Conservation (phyloP, 2,888 invertebrate genomes). For the Diploptera punctata region DNA sequence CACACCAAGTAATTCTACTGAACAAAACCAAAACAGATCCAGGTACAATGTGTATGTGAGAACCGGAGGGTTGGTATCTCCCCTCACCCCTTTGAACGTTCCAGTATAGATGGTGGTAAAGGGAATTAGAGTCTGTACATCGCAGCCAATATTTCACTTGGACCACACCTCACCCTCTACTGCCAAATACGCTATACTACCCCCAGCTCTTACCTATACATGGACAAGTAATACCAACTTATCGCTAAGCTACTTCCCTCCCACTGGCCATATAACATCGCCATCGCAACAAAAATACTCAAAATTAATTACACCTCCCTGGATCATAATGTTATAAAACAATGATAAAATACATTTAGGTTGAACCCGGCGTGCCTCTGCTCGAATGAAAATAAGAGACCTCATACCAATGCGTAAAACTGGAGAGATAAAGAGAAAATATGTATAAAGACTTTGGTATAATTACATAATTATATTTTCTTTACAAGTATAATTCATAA, state of each 20-base stretch:
- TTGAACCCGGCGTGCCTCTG: not conserved
- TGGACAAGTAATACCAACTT: conserved; percentile 17
- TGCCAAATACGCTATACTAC: not conserved
- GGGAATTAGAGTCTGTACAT: conserved; percentile 29
- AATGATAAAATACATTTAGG: not conserved
- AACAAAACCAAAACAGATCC: conserved; percentile 33
- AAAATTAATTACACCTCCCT: not conserved
- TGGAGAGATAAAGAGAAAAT: no score
- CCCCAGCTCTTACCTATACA: not conserved
- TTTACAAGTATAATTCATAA: no score
- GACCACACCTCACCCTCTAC: not conserved
- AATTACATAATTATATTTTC: no score
- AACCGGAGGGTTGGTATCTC: not conserved
- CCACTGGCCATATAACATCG: not conserved
- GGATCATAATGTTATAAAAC: not conserved
- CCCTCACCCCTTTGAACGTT: not conserved
- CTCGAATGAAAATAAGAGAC: not conserved
- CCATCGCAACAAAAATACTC: not conserved
- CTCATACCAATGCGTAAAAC: not conserved
- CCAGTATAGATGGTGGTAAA: conserved; percentile 18
- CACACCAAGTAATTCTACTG: not conserved
- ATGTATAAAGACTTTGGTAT: no score
- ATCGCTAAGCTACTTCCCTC: conserved; percentile 12
- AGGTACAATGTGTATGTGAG: conserved; percentile 24
- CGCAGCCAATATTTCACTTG: conserved; percentile 31